A percentile compares a stretch with the other conserved stretches of the same genome.
Evolutionary conservation across 2,888 invertebrate species (phyloP).

Genomic region (Bugula neritina): DNA sequence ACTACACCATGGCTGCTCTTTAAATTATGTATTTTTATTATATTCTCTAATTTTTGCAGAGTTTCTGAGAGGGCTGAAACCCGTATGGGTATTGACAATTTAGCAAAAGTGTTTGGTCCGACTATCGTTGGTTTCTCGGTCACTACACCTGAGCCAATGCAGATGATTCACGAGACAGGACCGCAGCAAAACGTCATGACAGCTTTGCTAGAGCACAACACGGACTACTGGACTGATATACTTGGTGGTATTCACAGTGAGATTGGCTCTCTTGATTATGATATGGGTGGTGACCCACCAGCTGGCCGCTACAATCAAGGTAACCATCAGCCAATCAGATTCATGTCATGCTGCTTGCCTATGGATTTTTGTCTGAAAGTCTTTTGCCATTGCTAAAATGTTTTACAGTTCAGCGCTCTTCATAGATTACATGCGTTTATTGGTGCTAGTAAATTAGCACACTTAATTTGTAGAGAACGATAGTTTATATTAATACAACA

Average conservation of each 20-base stretch:
- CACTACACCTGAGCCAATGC: conserved; percentile 60
- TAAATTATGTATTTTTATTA: neutral
- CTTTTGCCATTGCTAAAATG: neutral
- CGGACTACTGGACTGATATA: conserved; percentile 14
- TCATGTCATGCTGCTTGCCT: no score
- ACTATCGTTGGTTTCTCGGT: conserved; percentile 85
- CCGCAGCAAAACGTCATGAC: conserved; percentile 58
- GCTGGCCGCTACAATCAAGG: neutral
- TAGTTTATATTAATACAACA: no score
- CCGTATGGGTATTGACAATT: conserved; percentile 83
- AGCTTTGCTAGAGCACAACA: conserved; percentile 9
- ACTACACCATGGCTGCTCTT: no score
- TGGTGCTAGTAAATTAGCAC: no score
- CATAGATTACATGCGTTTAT: neutral
- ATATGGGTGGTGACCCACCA: neutral
- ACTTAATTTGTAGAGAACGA: no score
- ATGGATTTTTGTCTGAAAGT: neutral
- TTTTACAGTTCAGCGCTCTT: neutral
- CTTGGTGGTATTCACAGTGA: neutral
- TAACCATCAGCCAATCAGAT: no score
- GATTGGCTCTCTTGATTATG: conserved; percentile 9
- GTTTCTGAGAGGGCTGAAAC: conserved; percentile 75
- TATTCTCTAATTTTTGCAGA: conserved; percentile 55
- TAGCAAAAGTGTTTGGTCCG: conserved; percentile 87
- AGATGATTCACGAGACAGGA: conserved; percentile 71